Evolutionary conservation across 1,140 invertebrate genomes (phyloP).

Genomic region (silkworm (Bombyx mori)): ASM3026992v2 NC_085111.1:15096001-15096500

Average conservation of each 20-base stretch:
- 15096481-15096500: slow-evolving; percentile 20
- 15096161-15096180: slow-evolving; percentile 63
- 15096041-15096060: slow-evolving; percentile 43
- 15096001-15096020: slow-evolving; percentile 14
- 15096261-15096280: slow-evolving; percentile 35
- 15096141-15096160: slow-evolving; percentile 50
- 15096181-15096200: slow-evolving; percentile 41
- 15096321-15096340: no score
- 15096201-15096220: slow-evolving; percentile 18
- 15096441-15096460: slow-evolving; percentile 32
- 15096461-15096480: slow-evolving; percentile 41
- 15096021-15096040: slow-evolving; percentile 23
- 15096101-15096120: no score
- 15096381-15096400: no score
- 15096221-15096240: not conserved
- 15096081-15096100: slow-evolving; percentile 37
- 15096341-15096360: no score
- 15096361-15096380: no score
- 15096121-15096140: no score
- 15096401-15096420: no score
- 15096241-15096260: slow-evolving; percentile 43
- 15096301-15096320: no score
- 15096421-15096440: slow-evolving; percentile 14
- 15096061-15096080: slow-evolving; percentile 36
- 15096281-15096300: no score